Evolutionary conservation across 2,113 vertebrate species (phyloP), one percentile per base, ranked within the genome.

Genomic region (Pyxicephalus adspersus): DNA sequence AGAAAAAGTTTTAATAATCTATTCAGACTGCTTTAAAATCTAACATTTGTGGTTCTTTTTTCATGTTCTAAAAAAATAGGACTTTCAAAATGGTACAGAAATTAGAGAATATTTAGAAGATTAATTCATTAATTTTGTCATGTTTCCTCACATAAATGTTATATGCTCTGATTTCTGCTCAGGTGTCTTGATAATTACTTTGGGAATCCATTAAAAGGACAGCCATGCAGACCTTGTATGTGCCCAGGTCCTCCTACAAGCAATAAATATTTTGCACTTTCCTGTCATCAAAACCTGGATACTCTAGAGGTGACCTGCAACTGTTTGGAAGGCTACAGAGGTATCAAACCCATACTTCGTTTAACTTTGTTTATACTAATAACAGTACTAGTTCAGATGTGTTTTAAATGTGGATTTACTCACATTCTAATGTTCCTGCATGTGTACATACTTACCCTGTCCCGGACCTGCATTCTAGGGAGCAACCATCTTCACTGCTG

Each of bases 151-250:
- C 52, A 54, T 63, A 22, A 25, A 63, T 13, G 13, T 70, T 64
- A 5, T 61, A 5, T 63, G 0, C 5, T 29, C 34, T 58, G 16
- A 52, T 52, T 20, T 31, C 7, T 67, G 60, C 64, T 18, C 87
- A 97, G 95, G 84, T 97, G 95, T 84, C 9, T 89, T 15, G 85
- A 94, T 23, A 93, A 94, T 83, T 98, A 94, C 86, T 90, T 92
- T 70, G 94, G 95, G 79, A 89, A 94, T 68, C 94, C 95, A 2
- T 66, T 83, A 68, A 85, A 80, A 0, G 81, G 90, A 77, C 85
- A 91, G 4, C 83, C 91, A 52, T 96, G 96, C 81, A 85, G 0
- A 54, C 94, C 94, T 5, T 98, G 96, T 83, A 85, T 84, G 45
- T 97, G 96, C 83, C 96, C 96, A 20, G 93, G 91, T 7, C 0